phyloP scores from a whole-genome alignment of 2,797 vertebrate species.

The Dallia pectoralis region DNA sequence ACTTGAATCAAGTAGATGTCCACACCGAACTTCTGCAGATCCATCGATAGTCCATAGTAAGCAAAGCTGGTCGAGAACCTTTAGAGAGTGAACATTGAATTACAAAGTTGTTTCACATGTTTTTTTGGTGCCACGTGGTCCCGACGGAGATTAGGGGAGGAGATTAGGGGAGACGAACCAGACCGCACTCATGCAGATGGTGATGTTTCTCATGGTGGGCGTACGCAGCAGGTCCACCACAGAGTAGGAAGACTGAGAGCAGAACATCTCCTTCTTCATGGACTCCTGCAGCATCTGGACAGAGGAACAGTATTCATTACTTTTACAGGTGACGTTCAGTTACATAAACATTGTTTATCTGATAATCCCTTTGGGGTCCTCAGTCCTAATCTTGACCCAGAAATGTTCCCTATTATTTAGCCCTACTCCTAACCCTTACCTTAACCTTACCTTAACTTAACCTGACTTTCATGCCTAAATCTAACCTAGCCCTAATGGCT shows the following conservation, averaged over 20 bases:
- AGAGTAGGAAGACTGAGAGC: constrained; percentile 58
- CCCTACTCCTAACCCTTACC: too few relatives aligned
- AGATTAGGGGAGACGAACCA: constrained; percentile 68
- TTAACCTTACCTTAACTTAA: too few relatives aligned
- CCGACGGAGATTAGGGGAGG: neutral
- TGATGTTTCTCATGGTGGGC: constrained; percentile 75
- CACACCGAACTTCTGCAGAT: constrained; percentile 87
- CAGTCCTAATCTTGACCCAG: too few relatives aligned
- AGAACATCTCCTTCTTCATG: constrained; percentile 79
- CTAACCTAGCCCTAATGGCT: neutral
- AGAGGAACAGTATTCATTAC: neutral
- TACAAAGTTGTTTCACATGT: neutral
- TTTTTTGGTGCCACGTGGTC: too few relatives aligned
- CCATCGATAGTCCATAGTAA: constrained; percentile 90
- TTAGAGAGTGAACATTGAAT: neutral
- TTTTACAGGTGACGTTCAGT: neutral
- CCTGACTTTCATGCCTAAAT: neutral
- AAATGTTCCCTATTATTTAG: too few relatives aligned
- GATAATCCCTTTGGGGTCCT: too few relatives aligned
- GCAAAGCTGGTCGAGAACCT: constrained; percentile 91
- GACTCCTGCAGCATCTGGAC: constrained; percentile 75
- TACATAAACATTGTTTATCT: too few relatives aligned
- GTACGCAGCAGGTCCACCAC: constrained; percentile 80
- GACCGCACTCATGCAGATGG: constrained; percentile 73
- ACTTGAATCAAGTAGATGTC: constrained; percentile 92